phyloP scores from a whole-genome alignment of 35 echinoderm and acorn worm genomes.

The Ophioderma brevispina region DNA sequence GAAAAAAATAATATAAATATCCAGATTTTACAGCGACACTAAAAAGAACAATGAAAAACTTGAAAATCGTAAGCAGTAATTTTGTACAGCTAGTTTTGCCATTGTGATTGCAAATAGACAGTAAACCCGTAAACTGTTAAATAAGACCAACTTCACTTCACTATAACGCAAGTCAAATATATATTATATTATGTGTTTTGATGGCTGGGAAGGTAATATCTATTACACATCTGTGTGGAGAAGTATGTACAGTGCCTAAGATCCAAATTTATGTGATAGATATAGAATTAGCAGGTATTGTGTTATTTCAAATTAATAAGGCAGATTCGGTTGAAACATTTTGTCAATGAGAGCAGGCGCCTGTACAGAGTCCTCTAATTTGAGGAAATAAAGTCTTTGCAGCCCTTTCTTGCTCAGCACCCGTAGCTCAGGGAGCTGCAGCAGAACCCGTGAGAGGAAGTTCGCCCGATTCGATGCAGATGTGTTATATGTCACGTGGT shows the following conservation, averaged over 20 bases:
- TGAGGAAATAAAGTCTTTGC: slow-evolving; percentile 82
- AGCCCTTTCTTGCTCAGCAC: slow-evolving; percentile 90
- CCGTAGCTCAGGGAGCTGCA: slow-evolving; percentile 88
- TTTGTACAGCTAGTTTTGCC: neutral
- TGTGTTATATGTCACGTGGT: slow-evolving; percentile 98
- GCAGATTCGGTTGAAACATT: slow-evolving; percentile 80
- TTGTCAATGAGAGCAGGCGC: slow-evolving; percentile 77
- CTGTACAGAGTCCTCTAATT: slow-evolving; percentile 62
- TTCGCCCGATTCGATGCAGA: slow-evolving; percentile 76
- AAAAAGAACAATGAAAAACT: neutral
- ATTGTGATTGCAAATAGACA: slow-evolving; percentile 18
- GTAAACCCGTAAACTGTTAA: neutral
- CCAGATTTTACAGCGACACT: neutral
- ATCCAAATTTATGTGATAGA: neutral
- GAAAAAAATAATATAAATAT: neutral
- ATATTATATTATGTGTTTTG: neutral
- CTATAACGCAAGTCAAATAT: neutral
- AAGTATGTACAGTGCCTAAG: neutral
- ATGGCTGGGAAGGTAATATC: neutral
- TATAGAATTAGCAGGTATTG: neutral
- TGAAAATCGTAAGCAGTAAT: neutral
- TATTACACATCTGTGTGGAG: neutral
- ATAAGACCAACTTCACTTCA: slow-evolving; percentile 7
- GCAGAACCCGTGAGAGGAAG: slow-evolving; percentile 87
- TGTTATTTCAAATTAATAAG: slow-evolving; percentile 46